Evolutionary conservation across 2,888 invertebrate species (phyloP).

Genomic region (Polyommatus iphigenia): DNA sequence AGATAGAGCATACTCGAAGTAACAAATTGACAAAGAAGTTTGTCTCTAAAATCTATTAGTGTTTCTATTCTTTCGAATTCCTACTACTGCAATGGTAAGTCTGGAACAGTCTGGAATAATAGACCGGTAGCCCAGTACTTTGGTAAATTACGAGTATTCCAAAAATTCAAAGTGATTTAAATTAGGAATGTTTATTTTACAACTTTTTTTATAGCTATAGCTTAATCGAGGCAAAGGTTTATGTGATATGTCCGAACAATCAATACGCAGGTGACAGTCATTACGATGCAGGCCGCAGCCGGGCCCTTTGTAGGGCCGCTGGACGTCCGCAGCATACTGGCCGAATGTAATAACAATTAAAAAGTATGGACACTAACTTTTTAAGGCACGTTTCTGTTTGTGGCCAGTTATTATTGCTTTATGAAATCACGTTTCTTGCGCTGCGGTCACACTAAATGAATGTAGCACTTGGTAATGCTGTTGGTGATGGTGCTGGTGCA

Average conservation of each 20-base stretch:
- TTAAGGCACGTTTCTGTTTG: constrained; percentile 9
- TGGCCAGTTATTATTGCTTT: background rate
- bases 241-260: background rate
- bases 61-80: background rate
- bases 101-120: background rate
- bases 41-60: no score
- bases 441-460: background rate
- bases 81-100: background rate
- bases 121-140: background rate
- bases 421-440: background rate
- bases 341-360: constrained; percentile 43
- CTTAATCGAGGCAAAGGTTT: constrained; percentile 2
- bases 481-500: no score
- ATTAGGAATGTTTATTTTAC: background rate
- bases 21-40: no score
- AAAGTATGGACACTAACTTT: constrained; percentile 11
- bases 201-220: background rate
- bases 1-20: no score
- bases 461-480: no score
- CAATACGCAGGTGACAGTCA: constrained; percentile 10
- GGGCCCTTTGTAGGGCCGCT: constrained; percentile 50
- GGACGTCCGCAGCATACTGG: constrained; percentile 47
- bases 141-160: background rate
- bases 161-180: background rate
- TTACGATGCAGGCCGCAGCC: constrained; percentile 39